Conservation (phyloP, 2,888 invertebrate species). For the Hipparchia sbordonii region DNA sequence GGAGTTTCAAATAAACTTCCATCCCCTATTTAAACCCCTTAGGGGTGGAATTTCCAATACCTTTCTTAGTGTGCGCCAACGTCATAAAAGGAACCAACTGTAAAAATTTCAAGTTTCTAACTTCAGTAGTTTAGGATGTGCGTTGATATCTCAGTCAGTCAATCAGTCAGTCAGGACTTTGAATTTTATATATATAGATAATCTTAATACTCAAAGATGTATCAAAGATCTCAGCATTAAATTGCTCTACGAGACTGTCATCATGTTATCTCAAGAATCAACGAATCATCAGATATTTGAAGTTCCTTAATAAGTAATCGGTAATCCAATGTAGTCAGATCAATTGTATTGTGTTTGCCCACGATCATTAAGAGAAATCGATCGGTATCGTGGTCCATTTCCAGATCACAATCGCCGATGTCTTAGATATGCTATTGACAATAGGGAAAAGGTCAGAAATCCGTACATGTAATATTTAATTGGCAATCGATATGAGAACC, state of each 20-base stretch:
- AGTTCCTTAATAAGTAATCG: constrained; percentile 12
- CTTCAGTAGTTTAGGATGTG: too few relatives aligned
- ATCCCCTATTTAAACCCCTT: too few relatives aligned
- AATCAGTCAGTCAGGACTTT: too few relatives aligned
- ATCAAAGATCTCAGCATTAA: too few relatives aligned
- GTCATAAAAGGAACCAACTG: too few relatives aligned
- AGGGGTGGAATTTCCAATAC: too few relatives aligned
- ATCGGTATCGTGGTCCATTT: constrained; percentile 21
- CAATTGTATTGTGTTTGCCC: constrained; percentile 14
- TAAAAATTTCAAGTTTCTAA: too few relatives aligned
- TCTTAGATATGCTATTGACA: constrained; percentile 14
- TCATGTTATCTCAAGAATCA: not conserved
- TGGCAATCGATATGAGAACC: constrained; percentile 22
- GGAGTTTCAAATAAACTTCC: too few relatives aligned
- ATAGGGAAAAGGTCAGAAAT: constrained; percentile 17
- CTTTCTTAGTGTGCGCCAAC: too few relatives aligned
- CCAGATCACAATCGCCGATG: constrained; percentile 18
- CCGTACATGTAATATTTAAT: constrained; percentile 21
- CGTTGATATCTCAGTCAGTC: too few relatives aligned
- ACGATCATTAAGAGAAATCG: constrained; percentile 13
- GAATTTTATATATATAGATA: too few relatives aligned
- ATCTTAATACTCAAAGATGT: too few relatives aligned
- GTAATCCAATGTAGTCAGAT: not conserved
- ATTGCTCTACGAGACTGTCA: not conserved
- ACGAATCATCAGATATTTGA: not conserved